Evolutionary conservation across 2,888 invertebrate species (phyloP).

Genomic region (Drosophila pullipes): DNA sequence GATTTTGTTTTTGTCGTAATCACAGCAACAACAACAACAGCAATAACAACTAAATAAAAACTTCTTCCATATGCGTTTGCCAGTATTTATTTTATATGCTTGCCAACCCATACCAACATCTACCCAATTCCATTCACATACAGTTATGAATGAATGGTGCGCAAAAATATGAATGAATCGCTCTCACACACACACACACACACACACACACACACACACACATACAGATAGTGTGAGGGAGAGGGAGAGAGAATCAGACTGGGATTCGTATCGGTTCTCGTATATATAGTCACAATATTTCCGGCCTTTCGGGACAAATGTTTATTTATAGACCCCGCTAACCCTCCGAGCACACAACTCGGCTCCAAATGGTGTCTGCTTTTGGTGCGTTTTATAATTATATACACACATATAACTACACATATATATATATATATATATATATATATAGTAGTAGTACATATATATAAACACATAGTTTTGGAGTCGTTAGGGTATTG

Average conservation of each 20-base stretch:
- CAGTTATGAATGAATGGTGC: conserved; percentile 65
- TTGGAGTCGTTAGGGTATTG: background rate
- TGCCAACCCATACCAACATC: conserved; percentile 11
- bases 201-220: conserved; percentile 13
- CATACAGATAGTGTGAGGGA: background rate
- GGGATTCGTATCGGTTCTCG: background rate
- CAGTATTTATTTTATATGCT: conserved; percentile 22
- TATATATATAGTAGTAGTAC: too few relatives aligned
- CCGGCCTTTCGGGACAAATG: conserved; percentile 61
- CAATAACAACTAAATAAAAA: conserved; percentile 32
- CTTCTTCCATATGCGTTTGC: conserved; percentile 39
- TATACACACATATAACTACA: background rate
- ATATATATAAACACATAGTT: background rate
- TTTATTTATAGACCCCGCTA: conserved; percentile 53
- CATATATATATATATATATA: too few relatives aligned
- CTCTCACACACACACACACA: conserved; percentile 19
- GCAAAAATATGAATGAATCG: conserved; percentile 60
- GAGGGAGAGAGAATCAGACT: background rate
- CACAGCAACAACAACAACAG: conserved; percentile 44
- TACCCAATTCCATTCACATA: conserved; percentile 49
- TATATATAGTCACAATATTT: conserved; percentile 76
- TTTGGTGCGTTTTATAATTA: conserved; percentile 11
- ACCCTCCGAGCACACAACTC: conserved; percentile 15
- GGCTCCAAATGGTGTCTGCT: conserved; percentile 42
- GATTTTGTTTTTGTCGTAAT: conserved; percentile 58